Base-by-base conservation (phyloP, 2,797 vertebrate species). In the Denticeps clupeoides region DNA sequence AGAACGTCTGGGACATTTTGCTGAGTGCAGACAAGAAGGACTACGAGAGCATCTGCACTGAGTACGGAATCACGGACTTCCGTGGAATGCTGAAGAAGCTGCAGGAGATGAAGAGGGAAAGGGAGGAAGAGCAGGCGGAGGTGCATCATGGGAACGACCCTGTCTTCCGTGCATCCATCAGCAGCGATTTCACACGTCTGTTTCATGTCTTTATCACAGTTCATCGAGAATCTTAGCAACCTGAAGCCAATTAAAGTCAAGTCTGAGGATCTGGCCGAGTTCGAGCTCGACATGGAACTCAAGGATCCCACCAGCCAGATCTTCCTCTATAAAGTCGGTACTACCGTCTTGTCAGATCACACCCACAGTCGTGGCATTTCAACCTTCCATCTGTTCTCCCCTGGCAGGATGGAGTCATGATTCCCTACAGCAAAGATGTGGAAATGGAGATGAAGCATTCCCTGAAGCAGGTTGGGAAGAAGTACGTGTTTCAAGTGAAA, bases 81-180 rank as follows among this genome's bases (percentile, higher is more conserved):
- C 85, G 93, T 3, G 81, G 85, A 9, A 89, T 94, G 89, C 76
- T 94, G 59, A 92, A 70, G 53, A 88, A 64, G 72, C 81, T 97
- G 45, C 79, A 45, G 12, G 70, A 84, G 67, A 63, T 93, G 69
- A 90, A 73, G 65, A 80, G 43, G 58, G 82, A 85, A 19, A 56
- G 71, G 15, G 87, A 90, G 35, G 68, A 54, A 28, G 80, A 84
- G 56, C 77, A 89, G 32, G 81, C 75, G 0, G 62, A 74, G 84
- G 92, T 92, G 76, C 41, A 24, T 2, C 2, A 2, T 23, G 7
- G 28, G 11, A 27, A 72, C 16, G 62, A 33, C n/a, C n/a, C n/a
- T n/a, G n/a, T n/a, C n/a, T n/a, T n/a, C n/a, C n/a, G n/a, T n/a
- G n/a, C n/a, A n/a, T n/a, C n/a, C n/a, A n/a, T n/a, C n/a, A n/a